Percentiles rank a stretch among this genome's conserved stretches.
Conservation (phyloP, 2,113 vertebrate genomes). For the Catagonus wagneri region DNA sequence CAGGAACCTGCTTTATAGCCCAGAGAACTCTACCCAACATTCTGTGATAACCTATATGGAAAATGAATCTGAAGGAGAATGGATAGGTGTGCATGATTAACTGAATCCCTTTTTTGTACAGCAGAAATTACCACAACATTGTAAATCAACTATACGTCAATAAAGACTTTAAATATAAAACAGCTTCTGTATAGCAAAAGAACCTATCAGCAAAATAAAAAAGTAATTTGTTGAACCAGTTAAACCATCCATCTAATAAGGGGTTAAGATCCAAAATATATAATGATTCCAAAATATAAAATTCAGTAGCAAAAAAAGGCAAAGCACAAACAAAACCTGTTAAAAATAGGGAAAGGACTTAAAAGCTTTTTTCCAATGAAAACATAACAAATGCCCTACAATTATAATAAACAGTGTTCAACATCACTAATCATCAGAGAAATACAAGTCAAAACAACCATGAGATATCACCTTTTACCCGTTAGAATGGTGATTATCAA, state of each 20-base stretch:
- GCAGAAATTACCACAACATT: no score
- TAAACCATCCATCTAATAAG: not conserved
- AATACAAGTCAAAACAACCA: no score
- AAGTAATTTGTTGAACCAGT: not conserved
- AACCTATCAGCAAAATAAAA: not conserved
- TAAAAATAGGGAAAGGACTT: not conserved
- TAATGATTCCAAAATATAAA: not conserved
- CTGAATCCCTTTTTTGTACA: no score
- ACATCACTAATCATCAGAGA: not conserved
- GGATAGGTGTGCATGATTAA: no score
- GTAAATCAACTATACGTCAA: no score
- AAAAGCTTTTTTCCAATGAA: not conserved
- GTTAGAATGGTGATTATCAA: not conserved
- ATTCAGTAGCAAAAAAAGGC: not conserved
- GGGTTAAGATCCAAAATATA: not conserved
- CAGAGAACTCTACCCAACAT: no score
- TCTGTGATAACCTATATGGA: no score
- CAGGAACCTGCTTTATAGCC: no score
- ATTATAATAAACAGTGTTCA: not conserved
- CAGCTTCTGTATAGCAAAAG: no score
- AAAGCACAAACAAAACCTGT: not conserved
- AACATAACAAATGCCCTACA: not conserved
- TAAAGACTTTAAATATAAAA: no score
- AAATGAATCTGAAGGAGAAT: no score
- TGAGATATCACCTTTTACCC: no score